These are phyloP conservation scores for Ictidomys tridecemlineatus DNA, from an alignment of 2,113 vertebrate species.

Conservation along the genomic window DNA sequence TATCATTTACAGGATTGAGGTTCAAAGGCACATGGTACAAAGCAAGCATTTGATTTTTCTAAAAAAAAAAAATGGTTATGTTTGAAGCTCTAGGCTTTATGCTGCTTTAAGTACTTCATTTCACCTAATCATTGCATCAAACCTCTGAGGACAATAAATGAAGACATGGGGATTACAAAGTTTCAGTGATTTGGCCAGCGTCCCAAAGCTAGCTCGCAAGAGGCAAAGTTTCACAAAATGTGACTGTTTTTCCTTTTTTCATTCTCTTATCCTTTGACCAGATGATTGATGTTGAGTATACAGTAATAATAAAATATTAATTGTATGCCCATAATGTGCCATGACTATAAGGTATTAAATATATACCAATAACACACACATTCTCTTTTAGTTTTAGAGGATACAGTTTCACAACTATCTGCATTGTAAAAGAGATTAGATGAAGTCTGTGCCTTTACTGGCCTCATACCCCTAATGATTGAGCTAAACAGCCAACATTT, in stretches of 20 bases:
- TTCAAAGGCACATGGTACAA: not conserved
- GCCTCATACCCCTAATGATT: not conserved
- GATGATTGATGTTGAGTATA: not conserved
- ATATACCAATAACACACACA: not conserved
- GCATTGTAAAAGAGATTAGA: not conserved
- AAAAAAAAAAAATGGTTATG: not conserved
- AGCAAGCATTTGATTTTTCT: not conserved
- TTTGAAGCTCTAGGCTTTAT: not conserved
- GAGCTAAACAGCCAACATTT: not conserved
- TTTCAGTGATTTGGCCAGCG: not conserved
- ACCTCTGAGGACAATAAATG: not conserved
- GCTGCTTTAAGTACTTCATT: not conserved
- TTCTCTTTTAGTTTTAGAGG: constrained; percentile 4
- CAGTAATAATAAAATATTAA: constrained; percentile 34
- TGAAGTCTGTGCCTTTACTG: constrained; percentile 3
- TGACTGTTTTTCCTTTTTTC: not conserved
- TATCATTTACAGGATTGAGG: not conserved
- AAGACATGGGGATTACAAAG: constrained; percentile 17
- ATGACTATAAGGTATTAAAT: not conserved
- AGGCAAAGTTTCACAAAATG: constrained; percentile 20
- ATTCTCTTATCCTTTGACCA: constrained; percentile 10
- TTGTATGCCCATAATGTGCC: not conserved
- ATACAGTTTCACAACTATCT: not conserved
- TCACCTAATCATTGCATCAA: not conserved
- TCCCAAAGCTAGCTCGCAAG: not conserved